Conservation (phyloP, 2,113 vertebrate genomes). For the Eulemur rufifrons region DNA sequence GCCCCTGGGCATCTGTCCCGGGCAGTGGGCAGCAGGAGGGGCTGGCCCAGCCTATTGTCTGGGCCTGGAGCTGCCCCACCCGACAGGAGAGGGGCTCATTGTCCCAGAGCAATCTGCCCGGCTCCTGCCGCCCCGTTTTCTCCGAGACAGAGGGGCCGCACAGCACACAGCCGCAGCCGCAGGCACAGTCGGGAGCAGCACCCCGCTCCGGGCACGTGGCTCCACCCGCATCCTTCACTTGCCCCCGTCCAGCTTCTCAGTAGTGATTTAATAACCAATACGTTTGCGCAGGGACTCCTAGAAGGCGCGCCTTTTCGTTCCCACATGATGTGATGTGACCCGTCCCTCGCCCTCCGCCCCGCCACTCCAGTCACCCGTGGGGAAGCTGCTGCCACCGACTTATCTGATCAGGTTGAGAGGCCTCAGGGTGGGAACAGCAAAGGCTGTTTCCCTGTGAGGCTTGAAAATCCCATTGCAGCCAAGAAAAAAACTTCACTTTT, state of each 20-base stretch:
- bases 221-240: slow-evolving; percentile 55
- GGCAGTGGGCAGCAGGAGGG: slow-evolving; percentile 84
- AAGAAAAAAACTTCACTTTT: neutral
- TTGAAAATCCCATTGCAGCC: neutral
- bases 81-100: slow-evolving; percentile 88
- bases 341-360: neutral
- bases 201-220: slow-evolving; percentile 66
- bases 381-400: neutral
- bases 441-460: slow-evolving; percentile 31
- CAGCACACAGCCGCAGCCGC: slow-evolving; percentile 73
- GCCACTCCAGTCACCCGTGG: neutral
- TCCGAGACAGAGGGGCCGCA: slow-evolving; percentile 64
- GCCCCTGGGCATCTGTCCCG: slow-evolving; percentile 92
- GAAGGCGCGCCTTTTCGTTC: slow-evolving; percentile 22
- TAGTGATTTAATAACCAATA: slow-evolving; percentile 52
- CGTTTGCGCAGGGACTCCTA: slow-evolving; percentile 38
- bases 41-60: slow-evolving; percentile 86
- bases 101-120: slow-evolving; percentile 89
- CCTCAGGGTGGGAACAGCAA: slow-evolving; percentile 45
- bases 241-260: slow-evolving; percentile 59
- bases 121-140: slow-evolving; percentile 74
- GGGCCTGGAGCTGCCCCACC: slow-evolving; percentile 79
- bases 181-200: slow-evolving; percentile 74
- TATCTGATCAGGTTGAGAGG: slow-evolving; percentile 53
- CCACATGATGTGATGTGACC: slow-evolving; percentile 41